phyloP scores from a whole-genome alignment of 2,113 vertebrate species.

The Passer montanus region DNA sequence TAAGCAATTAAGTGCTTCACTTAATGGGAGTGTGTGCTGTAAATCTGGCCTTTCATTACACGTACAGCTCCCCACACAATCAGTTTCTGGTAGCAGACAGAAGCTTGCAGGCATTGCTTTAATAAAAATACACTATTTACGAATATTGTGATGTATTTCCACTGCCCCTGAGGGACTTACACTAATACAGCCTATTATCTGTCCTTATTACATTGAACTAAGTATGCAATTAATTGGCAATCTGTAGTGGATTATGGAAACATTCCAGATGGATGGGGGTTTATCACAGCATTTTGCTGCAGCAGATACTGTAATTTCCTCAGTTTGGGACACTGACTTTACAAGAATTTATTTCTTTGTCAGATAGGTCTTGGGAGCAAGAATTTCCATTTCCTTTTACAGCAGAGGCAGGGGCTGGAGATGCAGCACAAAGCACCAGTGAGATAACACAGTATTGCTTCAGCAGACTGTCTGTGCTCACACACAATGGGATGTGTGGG shows the following conservation, averaged over 20 bases:
- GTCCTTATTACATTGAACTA: slow-evolving; percentile 20
- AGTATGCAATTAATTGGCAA: slow-evolving; percentile 45
- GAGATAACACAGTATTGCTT: not conserved
- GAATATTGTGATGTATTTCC: slow-evolving; percentile 45
- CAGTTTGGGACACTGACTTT: not conserved
- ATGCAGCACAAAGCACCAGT: not conserved
- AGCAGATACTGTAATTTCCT: slow-evolving; percentile 5
- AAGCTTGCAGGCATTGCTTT: not conserved
- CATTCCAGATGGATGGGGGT: slow-evolving; percentile 8
- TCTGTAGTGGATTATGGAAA: slow-evolving; percentile 48
- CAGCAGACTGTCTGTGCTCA: slow-evolving; percentile 28
- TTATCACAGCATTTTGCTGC: slow-evolving; percentile 13
- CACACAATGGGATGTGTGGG: slow-evolving; percentile 21
- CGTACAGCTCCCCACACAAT: not conserved
- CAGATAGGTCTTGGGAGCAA: not conserved
- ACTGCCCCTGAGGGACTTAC: not conserved
- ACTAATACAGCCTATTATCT: slow-evolving; percentile 39
- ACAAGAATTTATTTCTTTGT: not conserved
- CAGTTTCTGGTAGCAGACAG: not conserved
- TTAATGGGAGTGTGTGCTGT: not conserved
- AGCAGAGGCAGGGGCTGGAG: not conserved
- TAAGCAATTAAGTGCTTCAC: slow-evolving; percentile 54
- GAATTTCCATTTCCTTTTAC: slow-evolving; percentile 43
- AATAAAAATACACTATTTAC: slow-evolving; percentile 38
- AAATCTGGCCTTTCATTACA: slow-evolving; percentile 22